phyloP scores from a whole-genome alignment of 1,140 invertebrate species.

The Meloidogyne chitwoodi region DNA sequence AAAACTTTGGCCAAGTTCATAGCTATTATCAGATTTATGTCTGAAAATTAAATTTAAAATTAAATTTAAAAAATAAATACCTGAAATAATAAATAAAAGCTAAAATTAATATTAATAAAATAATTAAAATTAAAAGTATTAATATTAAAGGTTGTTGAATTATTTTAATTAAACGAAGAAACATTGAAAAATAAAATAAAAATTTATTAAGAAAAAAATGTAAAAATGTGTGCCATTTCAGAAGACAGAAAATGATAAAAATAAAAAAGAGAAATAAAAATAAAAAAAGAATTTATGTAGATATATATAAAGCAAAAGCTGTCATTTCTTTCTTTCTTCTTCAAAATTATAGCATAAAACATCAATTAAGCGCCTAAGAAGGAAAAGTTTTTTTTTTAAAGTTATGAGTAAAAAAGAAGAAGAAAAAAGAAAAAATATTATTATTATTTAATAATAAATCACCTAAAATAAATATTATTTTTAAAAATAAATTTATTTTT shows the following conservation, averaged over 20 bases:
- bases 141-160: slow-evolving; percentile 14
- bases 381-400: neutral
- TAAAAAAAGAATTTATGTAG: too few relatives aligned
- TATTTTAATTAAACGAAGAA: neutral
- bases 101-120: neutral
- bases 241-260: neutral
- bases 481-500: too few relatives aligned
- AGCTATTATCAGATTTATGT: neutral
- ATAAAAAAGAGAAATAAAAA: neutral
- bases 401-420: neutral
- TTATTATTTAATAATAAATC: too few relatives aligned
- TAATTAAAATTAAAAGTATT: slow-evolving; percentile 6
- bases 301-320: neutral
- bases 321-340: neutral
- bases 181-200: neutral
- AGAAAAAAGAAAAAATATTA: too few relatives aligned
- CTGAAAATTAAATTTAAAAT: neutral
- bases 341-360: neutral
- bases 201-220: neutral
- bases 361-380: neutral
- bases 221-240: too few relatives aligned
- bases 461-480: too few relatives aligned
- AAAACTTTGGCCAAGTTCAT: neutral
- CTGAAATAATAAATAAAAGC: neutral
- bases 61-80: neutral